Evolutionary conservation across 1,140 invertebrate genomes (phyloP), one percentile per base, ranked within the genome.

Genomic region (Sycophaga agraensis): DNA sequence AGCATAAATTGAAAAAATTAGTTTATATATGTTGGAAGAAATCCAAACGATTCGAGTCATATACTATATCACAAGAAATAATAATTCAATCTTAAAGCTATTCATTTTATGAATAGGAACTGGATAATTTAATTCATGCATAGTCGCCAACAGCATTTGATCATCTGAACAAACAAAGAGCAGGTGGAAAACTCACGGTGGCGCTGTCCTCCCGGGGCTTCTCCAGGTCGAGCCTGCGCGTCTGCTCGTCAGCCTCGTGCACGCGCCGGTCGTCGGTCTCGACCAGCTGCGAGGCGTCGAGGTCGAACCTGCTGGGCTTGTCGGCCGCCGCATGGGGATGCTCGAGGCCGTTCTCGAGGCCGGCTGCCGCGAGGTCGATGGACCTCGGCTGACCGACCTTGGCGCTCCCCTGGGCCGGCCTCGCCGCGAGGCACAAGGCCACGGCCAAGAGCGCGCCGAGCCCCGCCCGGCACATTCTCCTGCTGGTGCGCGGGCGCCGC

Each of bases 291-390:
- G 66, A 66, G 2, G 70, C 16, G 37, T 79, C 73, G 22, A 70
- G 1, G 17, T 81, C 78, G 21, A 81, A 70, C 53, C 78, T 81
- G 5, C 61, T 68, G 0, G 79, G 79, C 56, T 81, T 81, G 1
- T 63, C 71, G 0, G 45, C 42, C 11, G 57, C 35, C 2, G 17
- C 49, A 49, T 81, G 73, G 0, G 71, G 72, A 58, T 80, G 70
- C 16, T 50, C 35, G n/a, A 57, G 28, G n/a, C n/a, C 31, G 35
- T 62, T 62, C 19, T 19, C 39, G 7, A 45, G 4, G 11, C 26
- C 26, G 4, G 26, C 16, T 9, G 14, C 28, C 24, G 9, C 4
- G 26, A 53, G 39, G 22, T 61, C 50, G 17, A 61, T 40, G 34
- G 51, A 60, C 6, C 34, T 39, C 5, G 5, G 5, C 28, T 31